phyloP scores from a whole-genome alignment of 2,888 invertebrate species.

The Drosophila antonietae region DNA sequence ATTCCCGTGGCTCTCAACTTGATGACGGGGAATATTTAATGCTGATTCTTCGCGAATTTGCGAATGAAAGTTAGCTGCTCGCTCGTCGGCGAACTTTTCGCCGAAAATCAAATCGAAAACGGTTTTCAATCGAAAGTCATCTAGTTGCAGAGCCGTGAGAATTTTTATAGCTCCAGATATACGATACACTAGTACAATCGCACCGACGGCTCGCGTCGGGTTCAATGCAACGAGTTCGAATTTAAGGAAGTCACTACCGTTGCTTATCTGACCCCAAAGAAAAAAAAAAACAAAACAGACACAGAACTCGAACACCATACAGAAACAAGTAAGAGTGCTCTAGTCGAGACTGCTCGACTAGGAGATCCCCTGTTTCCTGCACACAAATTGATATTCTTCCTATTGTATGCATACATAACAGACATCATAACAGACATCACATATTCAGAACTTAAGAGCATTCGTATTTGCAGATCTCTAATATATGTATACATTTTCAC shows the following conservation, averaged over 20 bases:
- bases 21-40: constrained; percentile 59
- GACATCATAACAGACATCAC: too few relatives aligned
- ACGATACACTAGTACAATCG: constrained; percentile 32
- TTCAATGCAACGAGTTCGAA: constrained; percentile 66
- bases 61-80: constrained; percentile 64
- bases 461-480: too few relatives aligned
- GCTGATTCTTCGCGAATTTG: constrained; percentile 64
- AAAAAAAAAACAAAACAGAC: neutral
- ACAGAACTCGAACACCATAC: neutral
- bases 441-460: too few relatives aligned
- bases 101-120: constrained; percentile 44
- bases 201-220: constrained; percentile 36
- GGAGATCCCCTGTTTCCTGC: too few relatives aligned
- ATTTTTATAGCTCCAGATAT: constrained; percentile 52
- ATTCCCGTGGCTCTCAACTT: constrained; percentile 43
- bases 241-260: constrained; percentile 68
- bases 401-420: too few relatives aligned
- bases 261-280: constrained; percentile 39
- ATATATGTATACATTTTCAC: too few relatives aligned
- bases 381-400: too few relatives aligned
- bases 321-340: too few relatives aligned
- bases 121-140: constrained; percentile 60
- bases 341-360: too few relatives aligned
- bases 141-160: constrained; percentile 66
- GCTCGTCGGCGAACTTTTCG: constrained; percentile 58